phyloP scores from a whole-genome alignment of 2,888 invertebrate genomes.

The Didymodactylos carnosus region DNA sequence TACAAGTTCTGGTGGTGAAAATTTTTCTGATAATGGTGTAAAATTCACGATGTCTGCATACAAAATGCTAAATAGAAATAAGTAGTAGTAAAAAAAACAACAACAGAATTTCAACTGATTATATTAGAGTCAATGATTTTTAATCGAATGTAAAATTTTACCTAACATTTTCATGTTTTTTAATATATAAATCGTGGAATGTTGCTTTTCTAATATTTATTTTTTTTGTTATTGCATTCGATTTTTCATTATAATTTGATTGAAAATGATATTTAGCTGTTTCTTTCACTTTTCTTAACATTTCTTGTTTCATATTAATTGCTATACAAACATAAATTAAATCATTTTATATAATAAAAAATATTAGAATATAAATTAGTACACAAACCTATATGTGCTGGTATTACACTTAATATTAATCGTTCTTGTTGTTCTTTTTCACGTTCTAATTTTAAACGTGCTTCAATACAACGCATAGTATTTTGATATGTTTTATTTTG shows the following conservation, averaged over 20 bases:
- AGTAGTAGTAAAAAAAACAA: no score
- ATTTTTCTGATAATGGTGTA: conserved; percentile 75
- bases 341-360: background rate
- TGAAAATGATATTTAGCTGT: background rate
- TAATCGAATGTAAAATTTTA: no score
- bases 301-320: conserved; percentile 73
- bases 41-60: conserved; percentile 97
- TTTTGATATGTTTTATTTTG: conserved; percentile 74
- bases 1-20: conserved; percentile 77
- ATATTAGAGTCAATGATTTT: no score
- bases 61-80: conserved; percentile 63
- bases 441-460: conserved; percentile 69
- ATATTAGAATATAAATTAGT: background rate
- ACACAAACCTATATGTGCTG: conserved; percentile 51
- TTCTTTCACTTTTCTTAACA: conserved; percentile 25
- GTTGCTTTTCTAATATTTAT: background rate
- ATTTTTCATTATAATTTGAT: background rate
- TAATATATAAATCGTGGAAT: conserved; percentile 13
- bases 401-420: conserved; percentile 70
- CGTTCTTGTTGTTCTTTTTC: conserved; percentile 82
- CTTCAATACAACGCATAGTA: conserved; percentile 72
- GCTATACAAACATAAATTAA: conserved; percentile 35
- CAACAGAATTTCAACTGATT: no score
- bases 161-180: background rate
- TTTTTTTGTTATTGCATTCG: background rate